Evolutionary conservation across 2,888 invertebrate genomes (phyloP).

Genomic region (Deilephila porcellus): DNA sequence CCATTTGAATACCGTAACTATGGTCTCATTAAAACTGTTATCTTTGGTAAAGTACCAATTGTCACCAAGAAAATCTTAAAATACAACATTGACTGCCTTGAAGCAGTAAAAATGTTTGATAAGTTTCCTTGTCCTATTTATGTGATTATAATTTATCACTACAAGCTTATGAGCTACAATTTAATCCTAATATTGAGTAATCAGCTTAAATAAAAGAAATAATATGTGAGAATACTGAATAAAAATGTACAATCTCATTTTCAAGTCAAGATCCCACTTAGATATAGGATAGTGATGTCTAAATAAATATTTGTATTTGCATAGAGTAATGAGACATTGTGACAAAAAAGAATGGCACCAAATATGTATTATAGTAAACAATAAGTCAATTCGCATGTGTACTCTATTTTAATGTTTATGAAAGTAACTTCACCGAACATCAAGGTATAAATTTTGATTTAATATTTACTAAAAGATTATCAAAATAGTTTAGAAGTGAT

Average conservation of each 20-base stretch:
- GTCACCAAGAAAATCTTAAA: neutral
- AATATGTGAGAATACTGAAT: slow-evolving; percentile 11
- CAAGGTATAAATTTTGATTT: neutral
- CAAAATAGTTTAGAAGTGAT: slow-evolving; percentile 34
- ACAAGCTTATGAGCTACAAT: slow-evolving; percentile 9
- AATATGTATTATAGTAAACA: neutral
- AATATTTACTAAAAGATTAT: slow-evolving; percentile 27
- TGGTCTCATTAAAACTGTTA: slow-evolving; percentile 28
- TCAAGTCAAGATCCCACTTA: neutral
- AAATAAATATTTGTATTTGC: neutral
- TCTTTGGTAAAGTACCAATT: slow-evolving; percentile 35
- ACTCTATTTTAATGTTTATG: neutral
- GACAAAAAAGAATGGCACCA: slow-evolving; percentile 10
- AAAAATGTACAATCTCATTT: neutral
- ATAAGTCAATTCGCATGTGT: neutral
- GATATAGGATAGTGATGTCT: neutral
- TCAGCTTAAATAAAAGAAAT: neutral
- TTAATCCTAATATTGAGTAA: slow-evolving; percentile 19
- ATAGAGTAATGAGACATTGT: neutral
- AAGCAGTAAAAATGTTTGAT: neutral
- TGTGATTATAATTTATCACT: neutral
- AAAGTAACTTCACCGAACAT: neutral
- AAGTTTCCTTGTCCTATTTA: neutral
- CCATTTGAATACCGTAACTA: slow-evolving; percentile 23
- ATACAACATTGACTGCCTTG: neutral